phyloP scores from a whole-genome alignment of 2,888 invertebrate species.

The Acanthosepion pharaonis region DNA sequence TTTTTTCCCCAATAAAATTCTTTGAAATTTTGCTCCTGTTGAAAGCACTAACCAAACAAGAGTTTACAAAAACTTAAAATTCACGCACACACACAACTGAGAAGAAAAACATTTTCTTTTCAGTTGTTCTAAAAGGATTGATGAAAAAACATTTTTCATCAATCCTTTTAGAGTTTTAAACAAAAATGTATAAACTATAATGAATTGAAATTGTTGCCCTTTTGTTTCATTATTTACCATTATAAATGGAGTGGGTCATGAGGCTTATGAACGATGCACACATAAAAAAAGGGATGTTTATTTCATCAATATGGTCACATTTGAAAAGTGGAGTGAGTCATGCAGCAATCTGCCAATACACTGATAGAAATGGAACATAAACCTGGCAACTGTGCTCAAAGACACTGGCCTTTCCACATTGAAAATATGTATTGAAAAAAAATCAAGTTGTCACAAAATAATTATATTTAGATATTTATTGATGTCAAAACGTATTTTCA shows the following conservation, averaged over 20 bases:
- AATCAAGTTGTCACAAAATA: slow-evolving; percentile 33
- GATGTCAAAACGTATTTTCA: slow-evolving; percentile 21
- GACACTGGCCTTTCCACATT: neutral
- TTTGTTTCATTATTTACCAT: neutral
- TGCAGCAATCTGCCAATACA: neutral
- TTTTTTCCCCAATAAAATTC: neutral
- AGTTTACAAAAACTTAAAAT: neutral
- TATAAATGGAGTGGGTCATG: neutral
- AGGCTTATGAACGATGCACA: neutral
- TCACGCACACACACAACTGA: neutral
- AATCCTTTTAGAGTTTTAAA: neutral
- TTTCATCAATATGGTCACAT: neutral
- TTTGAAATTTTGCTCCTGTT: neutral
- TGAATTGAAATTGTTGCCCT: neutral
- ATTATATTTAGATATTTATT: slow-evolving; percentile 33
- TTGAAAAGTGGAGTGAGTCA: neutral
- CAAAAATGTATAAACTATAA: too few species aligned
- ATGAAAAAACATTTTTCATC: neutral
- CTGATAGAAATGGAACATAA: neutral
- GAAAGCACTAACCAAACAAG: neutral
- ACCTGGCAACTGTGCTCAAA: neutral
- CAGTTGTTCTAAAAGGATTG: too few species aligned
- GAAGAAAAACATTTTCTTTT: neutral
- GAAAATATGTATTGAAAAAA: neutral
- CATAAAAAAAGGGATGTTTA: neutral